These are phyloP conservation scores for Bombus affinis DNA, from an alignment of 1,140 invertebrate genomes.

Conservation along the genomic window DNA sequence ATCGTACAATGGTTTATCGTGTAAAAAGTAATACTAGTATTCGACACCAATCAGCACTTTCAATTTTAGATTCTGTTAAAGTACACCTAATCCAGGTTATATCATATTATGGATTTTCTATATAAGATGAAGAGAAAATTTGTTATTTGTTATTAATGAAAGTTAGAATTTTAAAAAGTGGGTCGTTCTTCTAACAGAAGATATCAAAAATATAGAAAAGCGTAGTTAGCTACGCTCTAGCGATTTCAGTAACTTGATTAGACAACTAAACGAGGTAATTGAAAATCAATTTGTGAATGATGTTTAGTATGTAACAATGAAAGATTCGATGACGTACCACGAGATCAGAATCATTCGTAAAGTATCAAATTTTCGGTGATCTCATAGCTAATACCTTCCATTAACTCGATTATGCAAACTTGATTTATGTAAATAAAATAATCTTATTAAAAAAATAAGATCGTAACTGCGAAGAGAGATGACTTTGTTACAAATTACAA, in stretches of 20 bases:
- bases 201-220: not conserved
- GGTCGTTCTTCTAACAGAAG: not conserved
- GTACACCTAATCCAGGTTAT: not conserved
- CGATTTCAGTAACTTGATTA: not conserved
- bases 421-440: no score
- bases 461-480: fast-evolving
- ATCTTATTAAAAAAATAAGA: no score
- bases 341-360: not conserved
- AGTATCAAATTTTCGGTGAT: not conserved
- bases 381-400: fast-evolving
- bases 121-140: not conserved
- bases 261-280: not conserved
- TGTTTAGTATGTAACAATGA: not conserved
- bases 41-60: not conserved
- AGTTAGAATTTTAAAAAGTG: not conserved
- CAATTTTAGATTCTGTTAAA: not conserved
- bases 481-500: no score
- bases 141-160: not conserved
- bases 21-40: no score
- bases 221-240: not conserved
- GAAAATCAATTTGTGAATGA: not conserved
- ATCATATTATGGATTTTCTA: not conserved
- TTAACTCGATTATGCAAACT: no score
- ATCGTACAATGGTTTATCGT: not conserved
- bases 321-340: not conserved